These are phyloP conservation scores for Arctopsyche grandis DNA, from an alignment of 1,140 invertebrate species.

Conservation along the genomic window DNA sequence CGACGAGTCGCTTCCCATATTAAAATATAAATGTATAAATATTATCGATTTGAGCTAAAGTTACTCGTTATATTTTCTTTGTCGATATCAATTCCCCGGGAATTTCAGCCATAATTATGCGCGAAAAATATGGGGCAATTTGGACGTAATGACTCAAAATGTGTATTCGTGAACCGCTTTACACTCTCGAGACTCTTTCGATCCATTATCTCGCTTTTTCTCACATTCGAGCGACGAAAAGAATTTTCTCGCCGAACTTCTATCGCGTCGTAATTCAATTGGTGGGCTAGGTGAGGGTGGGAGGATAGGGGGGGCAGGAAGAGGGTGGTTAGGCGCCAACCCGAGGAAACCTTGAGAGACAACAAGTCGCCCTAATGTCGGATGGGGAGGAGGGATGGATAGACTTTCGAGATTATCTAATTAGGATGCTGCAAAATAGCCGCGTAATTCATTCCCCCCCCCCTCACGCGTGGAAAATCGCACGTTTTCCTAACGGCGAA, in stretches of 20 bases:
- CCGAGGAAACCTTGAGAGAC: neutral
- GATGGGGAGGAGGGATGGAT: neutral
- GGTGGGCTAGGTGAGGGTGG: neutral
- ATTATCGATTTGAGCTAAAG: too few relatives aligned
- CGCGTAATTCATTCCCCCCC: neutral
- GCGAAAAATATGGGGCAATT: neutral
- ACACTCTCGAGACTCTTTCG: neutral
- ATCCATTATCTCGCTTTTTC: neutral
- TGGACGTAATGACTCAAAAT: neutral
- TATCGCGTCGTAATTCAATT: neutral
- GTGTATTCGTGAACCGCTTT: neutral
- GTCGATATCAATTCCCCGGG: too few relatives aligned
- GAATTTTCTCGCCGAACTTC: neutral
- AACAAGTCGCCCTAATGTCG: neutral
- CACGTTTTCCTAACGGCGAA: neutral
- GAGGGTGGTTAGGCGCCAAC: neutral
- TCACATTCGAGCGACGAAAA: neutral
- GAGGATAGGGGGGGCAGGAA: neutral
- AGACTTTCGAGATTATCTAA: slow-evolving; percentile 19
- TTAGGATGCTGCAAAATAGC: slow-evolving; percentile 19
- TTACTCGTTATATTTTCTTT: too few relatives aligned
- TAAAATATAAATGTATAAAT: too few relatives aligned
- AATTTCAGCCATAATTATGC: neutral
- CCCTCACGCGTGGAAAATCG: neutral
- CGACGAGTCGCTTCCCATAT: too few relatives aligned